A percentile compares a stretch with the other conserved stretches of the same genome.
phyloP scores from a whole-genome alignment of 2,797 vertebrate species.

The Characodon lateralis region DNA sequence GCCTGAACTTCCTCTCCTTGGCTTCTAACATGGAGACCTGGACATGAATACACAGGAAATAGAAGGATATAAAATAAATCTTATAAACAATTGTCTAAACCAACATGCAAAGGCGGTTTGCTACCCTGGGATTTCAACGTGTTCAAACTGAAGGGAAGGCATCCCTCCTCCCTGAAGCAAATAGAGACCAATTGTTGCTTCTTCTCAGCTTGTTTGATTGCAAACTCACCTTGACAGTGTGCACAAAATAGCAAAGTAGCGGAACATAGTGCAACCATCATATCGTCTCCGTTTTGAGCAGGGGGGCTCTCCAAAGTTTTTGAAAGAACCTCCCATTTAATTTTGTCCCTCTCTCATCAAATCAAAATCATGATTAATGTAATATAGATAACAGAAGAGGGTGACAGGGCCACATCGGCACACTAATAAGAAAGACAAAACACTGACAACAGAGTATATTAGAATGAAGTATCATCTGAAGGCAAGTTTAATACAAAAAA shows the following conservation, averaged over 20 bases:
- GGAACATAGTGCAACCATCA: constrained; percentile 62
- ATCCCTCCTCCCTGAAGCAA: constrained; percentile 33
- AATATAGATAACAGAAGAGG: constrained; percentile 15
- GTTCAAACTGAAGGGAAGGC: constrained; percentile 22
- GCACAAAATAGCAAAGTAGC: constrained; percentile 50
- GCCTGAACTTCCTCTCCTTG: background rate
- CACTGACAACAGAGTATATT: constrained; percentile 1
- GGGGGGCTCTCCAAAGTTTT: constrained; percentile 55
- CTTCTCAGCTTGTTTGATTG: constrained; percentile 45
- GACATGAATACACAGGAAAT: constrained; percentile 17
- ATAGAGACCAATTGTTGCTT: constrained; percentile 45
- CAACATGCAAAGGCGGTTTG: constrained; percentile 1
- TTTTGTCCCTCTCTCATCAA: constrained; percentile 34
- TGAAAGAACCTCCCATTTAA: constrained; percentile 37
- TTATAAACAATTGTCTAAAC: constrained; percentile 21
- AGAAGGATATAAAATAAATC: constrained; percentile 1
- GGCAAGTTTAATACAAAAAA: constrained; percentile 20
- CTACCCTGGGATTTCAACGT: background rate
- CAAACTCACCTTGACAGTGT: constrained; percentile 58
- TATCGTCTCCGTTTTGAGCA: constrained; percentile 48
- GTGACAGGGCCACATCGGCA: constrained; percentile 31
- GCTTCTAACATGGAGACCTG: constrained; percentile 10
- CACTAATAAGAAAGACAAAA: constrained; percentile 11
- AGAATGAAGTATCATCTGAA: constrained; percentile 19
- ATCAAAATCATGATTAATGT: constrained; percentile 44